These are phyloP conservation scores for Drosophila pachea DNA, from an alignment of 1,140 invertebrate species.

Conservation along the genomic window DNA sequence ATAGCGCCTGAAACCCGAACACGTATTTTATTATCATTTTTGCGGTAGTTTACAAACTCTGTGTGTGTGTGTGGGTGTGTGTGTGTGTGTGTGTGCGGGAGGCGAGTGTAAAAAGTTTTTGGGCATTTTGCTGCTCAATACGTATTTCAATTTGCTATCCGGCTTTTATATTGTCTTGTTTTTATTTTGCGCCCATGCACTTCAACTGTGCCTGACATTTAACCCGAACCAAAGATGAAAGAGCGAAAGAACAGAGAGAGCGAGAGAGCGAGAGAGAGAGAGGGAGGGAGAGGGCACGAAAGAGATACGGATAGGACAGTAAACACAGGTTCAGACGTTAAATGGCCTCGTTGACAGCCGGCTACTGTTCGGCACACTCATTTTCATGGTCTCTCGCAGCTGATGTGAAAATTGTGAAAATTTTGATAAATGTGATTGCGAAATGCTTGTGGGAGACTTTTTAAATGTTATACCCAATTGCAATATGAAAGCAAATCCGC, in stretches of 20 bases:
- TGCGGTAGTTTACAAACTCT: slow-evolving; percentile 36
- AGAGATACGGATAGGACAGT: not conserved
- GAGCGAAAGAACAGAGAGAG: not conserved
- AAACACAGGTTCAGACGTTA: slow-evolving; percentile 6
- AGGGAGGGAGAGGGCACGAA: not conserved
- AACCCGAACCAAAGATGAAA: slow-evolving; percentile 7
- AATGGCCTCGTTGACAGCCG: no score
- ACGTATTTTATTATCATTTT: slow-evolving; percentile 70
- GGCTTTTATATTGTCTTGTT: not conserved
- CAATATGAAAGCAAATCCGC: slow-evolving; percentile 44
- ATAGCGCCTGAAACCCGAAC: slow-evolving; percentile 25
- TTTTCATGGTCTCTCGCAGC: slow-evolving; percentile 3
- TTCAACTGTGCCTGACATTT: slow-evolving; percentile 29
- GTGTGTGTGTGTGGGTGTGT: slow-evolving; percentile 9
- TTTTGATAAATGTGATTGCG: slow-evolving; percentile 42
- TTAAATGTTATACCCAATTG: slow-evolving; percentile 59
- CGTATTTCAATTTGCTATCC: slow-evolving; percentile 37
- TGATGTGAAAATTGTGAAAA: slow-evolving; percentile 14
- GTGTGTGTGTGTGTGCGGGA: slow-evolving; percentile 6
- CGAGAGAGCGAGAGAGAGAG: not conserved
- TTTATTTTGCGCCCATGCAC: not conserved
- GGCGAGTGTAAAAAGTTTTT: slow-evolving; percentile 35
- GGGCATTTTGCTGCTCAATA: slow-evolving; percentile 29
- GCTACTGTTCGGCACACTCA: no score
- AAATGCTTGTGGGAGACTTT: slow-evolving; percentile 52